These are phyloP conservation scores for Leptopilina boulardi DNA, from an alignment of 1,140 invertebrate species.

Conservation along the genomic window DNA sequence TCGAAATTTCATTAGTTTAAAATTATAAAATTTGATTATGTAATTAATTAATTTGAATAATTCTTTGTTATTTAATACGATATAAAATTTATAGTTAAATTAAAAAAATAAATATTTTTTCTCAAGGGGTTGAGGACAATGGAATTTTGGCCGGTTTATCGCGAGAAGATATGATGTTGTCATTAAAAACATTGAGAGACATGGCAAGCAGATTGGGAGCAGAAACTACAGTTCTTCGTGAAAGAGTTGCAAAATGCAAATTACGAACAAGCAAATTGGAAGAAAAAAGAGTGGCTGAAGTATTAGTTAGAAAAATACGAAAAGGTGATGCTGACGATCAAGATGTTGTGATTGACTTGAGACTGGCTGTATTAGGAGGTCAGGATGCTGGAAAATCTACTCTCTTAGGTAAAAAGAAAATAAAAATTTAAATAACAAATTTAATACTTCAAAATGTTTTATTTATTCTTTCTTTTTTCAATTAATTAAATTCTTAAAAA, in stretches of 20 bases:
- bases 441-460: no score
- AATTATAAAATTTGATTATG: no score
- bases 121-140: constrained; percentile 90
- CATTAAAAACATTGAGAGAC: constrained; percentile 86
- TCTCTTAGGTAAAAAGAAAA: constrained; percentile 78
- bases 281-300: constrained; percentile 84
- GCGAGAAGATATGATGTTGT: constrained; percentile 87
- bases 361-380: constrained; percentile 94
- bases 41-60: background rate
- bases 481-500: no score
- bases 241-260: constrained; percentile 75
- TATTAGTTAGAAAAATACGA: constrained; percentile 90
- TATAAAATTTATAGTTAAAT: constrained; percentile 30
- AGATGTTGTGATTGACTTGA: constrained; percentile 88
- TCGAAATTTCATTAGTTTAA: no score
- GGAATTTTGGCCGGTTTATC: constrained; percentile 89
- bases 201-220: constrained; percentile 93
- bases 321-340: constrained; percentile 90
- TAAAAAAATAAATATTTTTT: no score
- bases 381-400: constrained; percentile 97
- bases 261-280: constrained; percentile 62
- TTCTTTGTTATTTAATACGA: constrained; percentile 26
- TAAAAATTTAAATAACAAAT: background rate
- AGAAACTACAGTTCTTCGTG: constrained; percentile 83
- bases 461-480: background rate